A percentile compares a stretch with the other conserved stretches of the same genome.
phyloP scores from a whole-genome alignment of 2,113 vertebrate species.

The Echinops telfairi region DNA sequence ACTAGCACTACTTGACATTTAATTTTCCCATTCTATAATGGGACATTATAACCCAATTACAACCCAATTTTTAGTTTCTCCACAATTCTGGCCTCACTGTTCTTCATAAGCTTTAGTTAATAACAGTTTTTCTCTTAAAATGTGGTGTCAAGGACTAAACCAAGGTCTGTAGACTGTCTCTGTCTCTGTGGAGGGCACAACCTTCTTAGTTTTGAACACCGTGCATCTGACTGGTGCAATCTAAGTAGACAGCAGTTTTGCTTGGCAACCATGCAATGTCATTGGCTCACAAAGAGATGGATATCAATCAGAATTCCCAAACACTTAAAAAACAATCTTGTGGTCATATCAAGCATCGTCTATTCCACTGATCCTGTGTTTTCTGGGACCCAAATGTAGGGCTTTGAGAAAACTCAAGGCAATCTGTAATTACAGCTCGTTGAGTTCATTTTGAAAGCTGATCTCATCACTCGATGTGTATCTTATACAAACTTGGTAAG shows the following conservation, averaged over 20 bases:
- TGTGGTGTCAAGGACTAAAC: background rate
- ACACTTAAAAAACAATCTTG: background rate
- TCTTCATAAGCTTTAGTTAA: constrained; percentile 30
- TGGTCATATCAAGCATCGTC: background rate
- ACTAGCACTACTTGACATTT: background rate
- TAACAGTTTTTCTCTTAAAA: constrained; percentile 16
- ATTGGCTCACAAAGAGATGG: constrained; percentile 13
- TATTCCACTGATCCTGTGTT: background rate
- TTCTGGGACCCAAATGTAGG: background rate
- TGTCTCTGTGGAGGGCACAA: background rate
- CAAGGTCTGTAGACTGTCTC: background rate
- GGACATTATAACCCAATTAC: background rate
- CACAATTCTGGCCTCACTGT: background rate
- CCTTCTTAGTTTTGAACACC: constrained; percentile 21
- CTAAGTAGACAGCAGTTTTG: background rate
- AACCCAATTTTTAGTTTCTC: constrained; percentile 10
- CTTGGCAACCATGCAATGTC: background rate
- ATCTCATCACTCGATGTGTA: constrained; percentile 22
- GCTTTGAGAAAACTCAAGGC: background rate
- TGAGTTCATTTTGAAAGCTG: constrained; percentile 34
- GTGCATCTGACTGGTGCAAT: background rate
- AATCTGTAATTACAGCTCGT: constrained; percentile 20
- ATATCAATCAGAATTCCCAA: constrained; percentile 19
- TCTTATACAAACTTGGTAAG: background rate
- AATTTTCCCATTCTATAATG: constrained; percentile 48